Base-by-base conservation (phyloP, 2,797 vertebrate genomes). In the Xiphophorus birchmanni region DNA sequence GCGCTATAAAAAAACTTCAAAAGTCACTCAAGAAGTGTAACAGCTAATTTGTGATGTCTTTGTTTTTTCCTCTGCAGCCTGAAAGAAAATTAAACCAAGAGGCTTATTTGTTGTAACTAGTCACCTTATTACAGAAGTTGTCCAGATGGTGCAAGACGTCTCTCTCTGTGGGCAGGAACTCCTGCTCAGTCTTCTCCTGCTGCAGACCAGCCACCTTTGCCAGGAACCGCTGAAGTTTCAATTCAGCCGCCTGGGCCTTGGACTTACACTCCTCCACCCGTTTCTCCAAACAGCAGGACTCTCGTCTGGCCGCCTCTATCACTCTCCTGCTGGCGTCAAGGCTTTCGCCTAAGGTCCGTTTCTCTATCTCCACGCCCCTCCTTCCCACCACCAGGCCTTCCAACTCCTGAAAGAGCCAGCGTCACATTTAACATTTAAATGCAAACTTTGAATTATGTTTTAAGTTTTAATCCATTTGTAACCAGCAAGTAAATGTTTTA, bases 321-420 rank as follows among this genome's bases (percentile, higher is more conserved):
- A 93, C 95, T 76, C 90, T 93, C 89, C 95, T 96, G 35, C 90
- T 92, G 42, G 95, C 94, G 74, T 94, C 87, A n/a, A 99, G 82
- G 75, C 95, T 96, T 74, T 96, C 95, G 77, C 90, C 87, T 2
- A 97, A 91, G 60, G 86, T 90, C 82, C 90, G 93, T 50, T 88
- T 96, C 88, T 98, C 96, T 76, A 84, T 84, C 85, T 97, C 96
- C 40, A 96, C 90, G 81, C 77, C 91, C 79, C 90, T 91, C 80
- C 92, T 97, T 18, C 89, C 92, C 88, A 87, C 76, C 18, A 80
- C 0, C 65, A 95, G 80, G 4, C 84, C 89, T 26, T 97, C 95
- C 63, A 97, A 83, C 90, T 97, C 97, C 98, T 98, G 82, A 35
- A 56, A 86, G 88, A 75, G 21, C 80, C 42, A 37, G 60, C 9